Evolutionary conservation across 2,888 invertebrate species (phyloP), one percentile per base, ranked within the genome.

Genomic region (Dicranocentrus wangi): DNA sequence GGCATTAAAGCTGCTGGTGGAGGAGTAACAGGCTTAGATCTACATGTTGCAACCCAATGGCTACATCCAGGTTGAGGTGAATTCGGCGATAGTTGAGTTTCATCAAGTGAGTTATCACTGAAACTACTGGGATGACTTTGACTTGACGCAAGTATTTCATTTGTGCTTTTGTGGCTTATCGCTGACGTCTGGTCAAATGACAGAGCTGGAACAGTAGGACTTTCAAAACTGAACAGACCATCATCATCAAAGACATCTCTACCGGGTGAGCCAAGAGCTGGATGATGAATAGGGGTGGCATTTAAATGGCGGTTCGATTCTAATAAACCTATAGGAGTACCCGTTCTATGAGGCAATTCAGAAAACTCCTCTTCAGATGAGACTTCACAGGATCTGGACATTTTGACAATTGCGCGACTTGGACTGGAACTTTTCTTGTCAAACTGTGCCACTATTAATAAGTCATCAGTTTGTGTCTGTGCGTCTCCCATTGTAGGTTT

Each of bases 191-290:
- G 80, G 69, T 23, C 66, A 27, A 55, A 15, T 42, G 69, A 63
- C 51, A 43, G 28, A 7, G 23, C 15, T 17, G 82, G 72, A 39
- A 73, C 39, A 0, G 53, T 65, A 5, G 79, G 79, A 43, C 63
- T 80, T 55, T 83, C 82, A 60, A 83, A 83, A 42, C 83, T 82
- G 27, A 83, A 83, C 1, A 83, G 32, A 3, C 76, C 82, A 39
- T 76, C 72, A 19, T 82, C 79, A 0, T 79, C 82, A 23, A 60
- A 55, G 17, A 43, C 28, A 3, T 80, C 83, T 25, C 69, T 55
- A 3, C 69, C 68, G 8, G 83, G 81, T 0, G 81, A 79, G 1
- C 79, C 83, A 17, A 83, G 53, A 0, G 81, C 82, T n/a, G 83
- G 82, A 43, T 71, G 70, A 58, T 79, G 39, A 43, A 65, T 39